phyloP scores from a whole-genome alignment of 1,140 invertebrate genomes.

The Onthophagus taurus region DNA sequence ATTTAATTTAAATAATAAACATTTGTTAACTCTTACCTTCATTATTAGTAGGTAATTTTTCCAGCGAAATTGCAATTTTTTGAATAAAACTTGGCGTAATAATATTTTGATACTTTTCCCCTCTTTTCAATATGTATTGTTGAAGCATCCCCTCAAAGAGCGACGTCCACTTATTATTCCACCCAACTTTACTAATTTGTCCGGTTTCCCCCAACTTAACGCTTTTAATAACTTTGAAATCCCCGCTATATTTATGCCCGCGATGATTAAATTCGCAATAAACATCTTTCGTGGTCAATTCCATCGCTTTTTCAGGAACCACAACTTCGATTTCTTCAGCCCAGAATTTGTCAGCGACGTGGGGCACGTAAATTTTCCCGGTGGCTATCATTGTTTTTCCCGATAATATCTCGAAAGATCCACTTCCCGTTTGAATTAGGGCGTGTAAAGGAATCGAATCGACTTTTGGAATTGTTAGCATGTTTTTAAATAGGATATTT shows the following conservation, averaged over 20 bases:
- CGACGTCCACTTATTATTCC: constrained; percentile 27
- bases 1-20: not conserved
- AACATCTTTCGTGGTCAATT: constrained; percentile 59
- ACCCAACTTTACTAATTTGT: constrained; percentile 16
- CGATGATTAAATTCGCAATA: constrained; percentile 87
- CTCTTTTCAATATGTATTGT: constrained; percentile 29
- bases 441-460: constrained; percentile 65
- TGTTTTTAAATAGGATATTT: constrained; percentile 73
- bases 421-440: constrained; percentile 76
- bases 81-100: constrained; percentile 27
- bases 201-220: constrained; percentile 20
- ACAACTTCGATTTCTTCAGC: constrained; percentile 35
- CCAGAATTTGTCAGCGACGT: constrained; percentile 38
- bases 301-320: constrained; percentile 36
- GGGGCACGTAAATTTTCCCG: constrained; percentile 51
- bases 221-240: constrained; percentile 29
- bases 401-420: constrained; percentile 79
- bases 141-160: constrained; percentile 34
- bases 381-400: constrained; percentile 66
- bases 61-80: constrained; percentile 27
- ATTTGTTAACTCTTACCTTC: not conserved
- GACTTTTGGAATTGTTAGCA: constrained; percentile 69
- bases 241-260: constrained; percentile 72
- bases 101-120: constrained; percentile 30
- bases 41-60: constrained; percentile 21